Conservation (phyloP, 2,888 invertebrate species). For the Pristionchus arcanus region DNA sequence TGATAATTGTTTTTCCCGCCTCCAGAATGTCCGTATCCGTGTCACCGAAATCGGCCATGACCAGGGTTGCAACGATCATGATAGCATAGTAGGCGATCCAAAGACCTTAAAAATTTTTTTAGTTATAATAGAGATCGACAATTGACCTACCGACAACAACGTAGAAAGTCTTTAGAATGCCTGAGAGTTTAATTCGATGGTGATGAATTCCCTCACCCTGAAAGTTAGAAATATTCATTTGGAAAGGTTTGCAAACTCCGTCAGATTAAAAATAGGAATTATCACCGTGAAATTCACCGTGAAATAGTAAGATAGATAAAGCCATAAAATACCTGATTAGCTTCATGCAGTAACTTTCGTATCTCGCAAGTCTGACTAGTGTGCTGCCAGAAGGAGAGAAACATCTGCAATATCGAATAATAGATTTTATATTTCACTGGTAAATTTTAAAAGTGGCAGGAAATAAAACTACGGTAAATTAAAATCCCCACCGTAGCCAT, state of each 20-base stretch:
- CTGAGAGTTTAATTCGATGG: neutral
- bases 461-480: no score
- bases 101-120: neutral
- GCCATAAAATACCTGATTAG: neutral
- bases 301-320: neutral
- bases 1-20: no score
- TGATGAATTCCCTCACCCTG: slow-evolving; percentile 37
- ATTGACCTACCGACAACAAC: neutral
- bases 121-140: no score
- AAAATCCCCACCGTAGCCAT: slow-evolving; percentile 48
- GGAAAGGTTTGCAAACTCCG: neutral
- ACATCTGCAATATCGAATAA: neutral
- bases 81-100: neutral
- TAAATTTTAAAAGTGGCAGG: no score
- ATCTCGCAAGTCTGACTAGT: neutral
- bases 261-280: neutral
- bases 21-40: neutral
- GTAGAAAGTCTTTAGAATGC: neutral
- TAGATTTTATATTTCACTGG: no score
- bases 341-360: neutral
- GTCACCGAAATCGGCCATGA: neutral
- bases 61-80: neutral
- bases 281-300: no score
- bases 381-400: slow-evolving; percentile 39
- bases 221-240: no score